These are phyloP conservation scores for Andrena praecox DNA, from an alignment of 2,888 invertebrate genomes.

Conservation along the genomic window DNA sequence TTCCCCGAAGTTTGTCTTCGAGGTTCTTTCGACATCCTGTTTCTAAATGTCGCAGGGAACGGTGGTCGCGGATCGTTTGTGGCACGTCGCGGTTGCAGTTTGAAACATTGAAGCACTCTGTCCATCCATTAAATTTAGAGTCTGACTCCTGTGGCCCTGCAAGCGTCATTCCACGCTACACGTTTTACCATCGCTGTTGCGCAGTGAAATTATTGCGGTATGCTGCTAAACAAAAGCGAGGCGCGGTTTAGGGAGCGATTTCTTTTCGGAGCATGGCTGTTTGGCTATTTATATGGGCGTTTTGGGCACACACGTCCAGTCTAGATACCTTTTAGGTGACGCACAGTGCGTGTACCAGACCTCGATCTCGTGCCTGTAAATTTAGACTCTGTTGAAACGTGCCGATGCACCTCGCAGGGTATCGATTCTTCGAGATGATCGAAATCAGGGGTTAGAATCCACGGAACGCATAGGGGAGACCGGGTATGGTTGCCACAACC, in stretches of 20 bases:
- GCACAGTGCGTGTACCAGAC: slow-evolving; percentile 50
- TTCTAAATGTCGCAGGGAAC: slow-evolving; percentile 20
- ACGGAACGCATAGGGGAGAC: neutral
- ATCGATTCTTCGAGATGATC: slow-evolving; percentile 1
- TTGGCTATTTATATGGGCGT: slow-evolving; percentile 39
- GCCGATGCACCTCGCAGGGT: slow-evolving; percentile 8
- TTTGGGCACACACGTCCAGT: slow-evolving; percentile 33
- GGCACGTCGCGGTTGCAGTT: neutral
- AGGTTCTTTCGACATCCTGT: neutral
- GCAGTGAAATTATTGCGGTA: neutral
- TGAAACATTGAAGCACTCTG: neutral
- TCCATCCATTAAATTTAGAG: slow-evolving; percentile 17
- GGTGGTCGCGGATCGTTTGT: neutral
- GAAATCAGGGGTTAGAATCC: neutral
- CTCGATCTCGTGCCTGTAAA: slow-evolving; percentile 34
- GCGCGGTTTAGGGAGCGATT: neutral
- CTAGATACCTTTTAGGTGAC: slow-evolving; percentile 48
- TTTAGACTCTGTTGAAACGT: slow-evolving; percentile 34
- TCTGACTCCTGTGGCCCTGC: neutral
- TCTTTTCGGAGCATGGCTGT: slow-evolving; percentile 29
- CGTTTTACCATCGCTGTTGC: neutral
- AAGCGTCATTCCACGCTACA: neutral
- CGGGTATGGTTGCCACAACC: no score
- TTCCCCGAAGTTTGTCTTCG: slow-evolving; percentile 14
- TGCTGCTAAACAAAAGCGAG: neutral